Percentiles rank a stretch among this genome's conserved stretches.
Conservation (phyloP, 2,113 vertebrate species). For the Sylvia atricapilla region DNA sequence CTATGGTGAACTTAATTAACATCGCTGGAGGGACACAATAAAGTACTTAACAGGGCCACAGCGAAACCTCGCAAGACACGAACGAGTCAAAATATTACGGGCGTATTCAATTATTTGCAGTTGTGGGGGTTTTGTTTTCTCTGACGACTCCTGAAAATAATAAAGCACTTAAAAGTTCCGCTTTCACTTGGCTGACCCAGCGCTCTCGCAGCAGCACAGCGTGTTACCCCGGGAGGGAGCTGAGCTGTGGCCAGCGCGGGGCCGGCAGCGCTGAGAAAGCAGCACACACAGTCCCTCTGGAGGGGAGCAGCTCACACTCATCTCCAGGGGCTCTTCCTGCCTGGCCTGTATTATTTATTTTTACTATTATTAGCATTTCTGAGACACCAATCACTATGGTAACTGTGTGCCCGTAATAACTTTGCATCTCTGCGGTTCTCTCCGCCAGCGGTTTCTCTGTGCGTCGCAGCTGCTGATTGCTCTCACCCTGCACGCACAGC, state of each 20-base stretch:
- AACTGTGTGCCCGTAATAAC: constrained; percentile 47
- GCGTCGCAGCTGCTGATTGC: neutral
- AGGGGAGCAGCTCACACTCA: constrained; percentile 33
- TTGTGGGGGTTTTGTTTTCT: constrained; percentile 51
- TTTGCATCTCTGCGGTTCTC: neutral
- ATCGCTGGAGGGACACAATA: constrained; percentile 23
- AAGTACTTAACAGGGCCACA: constrained; percentile 15
- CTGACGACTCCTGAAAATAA: constrained; percentile 49
- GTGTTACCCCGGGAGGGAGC: constrained; percentile 27
- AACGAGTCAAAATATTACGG: constrained; percentile 56
- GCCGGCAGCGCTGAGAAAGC: constrained; percentile 49
- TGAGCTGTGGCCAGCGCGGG: neutral
- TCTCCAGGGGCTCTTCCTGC: constrained; percentile 58
- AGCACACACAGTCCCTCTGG: constrained; percentile 2
- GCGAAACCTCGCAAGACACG: neutral
- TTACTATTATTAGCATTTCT: constrained; percentile 67
- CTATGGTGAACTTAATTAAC: constrained; percentile 63
- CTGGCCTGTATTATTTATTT: constrained; percentile 58
- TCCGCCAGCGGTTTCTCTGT: neutral
- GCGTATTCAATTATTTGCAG: constrained; percentile 53
- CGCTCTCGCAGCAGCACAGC: neutral
- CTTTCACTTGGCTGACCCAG: constrained; percentile 45
- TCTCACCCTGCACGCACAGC: accelerated
- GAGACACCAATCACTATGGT: constrained; percentile 54
- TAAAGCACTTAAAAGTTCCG: constrained; percentile 42